Evolutionary conservation across 2,797 vertebrate species (phyloP), one percentile per base, ranked within the genome.

Genomic region (Xiphophorus birchmanni): DNA sequence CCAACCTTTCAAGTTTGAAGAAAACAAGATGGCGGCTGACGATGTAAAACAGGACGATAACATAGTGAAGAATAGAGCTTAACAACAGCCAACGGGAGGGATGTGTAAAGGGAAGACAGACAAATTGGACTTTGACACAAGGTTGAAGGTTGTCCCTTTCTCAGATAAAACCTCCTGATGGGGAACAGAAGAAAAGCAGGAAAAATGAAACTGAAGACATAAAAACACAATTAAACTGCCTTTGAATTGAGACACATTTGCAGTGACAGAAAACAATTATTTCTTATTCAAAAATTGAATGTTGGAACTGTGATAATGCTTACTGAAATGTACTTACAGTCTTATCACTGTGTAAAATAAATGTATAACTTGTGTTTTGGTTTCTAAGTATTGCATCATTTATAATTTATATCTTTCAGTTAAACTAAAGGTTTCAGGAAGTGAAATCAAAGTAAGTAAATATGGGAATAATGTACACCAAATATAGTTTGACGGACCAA

Each of bases 271-370:
- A 42, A 69, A 69, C 4, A 12, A 42, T 18, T 18, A 35, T 37
- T 69, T 42, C 37, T 67, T 21, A 23, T 69, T 42, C 18, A 69
- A 69, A 69, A 13, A 18, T 3, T 37, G 7, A 37, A 35, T 65
- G 32, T 65, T 37, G 7, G 37, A 42, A 42, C 21, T 69, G 65
- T 69, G 37, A 69, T 42, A 21, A 69, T 69, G 7, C 29, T 65
- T 35, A 35, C 60, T 37, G 21, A 69, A 26, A 69, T 69, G 37
- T 69, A 26, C 37, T 42, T 69, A 67, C 37, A 42, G 37, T 69
- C 37, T 37, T 67, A 40, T 75, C 79, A 65, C 52, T 80, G 58
- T 82, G 73, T 50, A 77, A 47, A 81, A 83, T 75, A 78, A 77
- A 76, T 10, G 32, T 56, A n/a, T 72, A 77, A n/a, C 35, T 32